These are phyloP conservation scores for Adrianichthys oophorus DNA, from an alignment of 2,797 vertebrate genomes.

Conservation along the genomic window DNA sequence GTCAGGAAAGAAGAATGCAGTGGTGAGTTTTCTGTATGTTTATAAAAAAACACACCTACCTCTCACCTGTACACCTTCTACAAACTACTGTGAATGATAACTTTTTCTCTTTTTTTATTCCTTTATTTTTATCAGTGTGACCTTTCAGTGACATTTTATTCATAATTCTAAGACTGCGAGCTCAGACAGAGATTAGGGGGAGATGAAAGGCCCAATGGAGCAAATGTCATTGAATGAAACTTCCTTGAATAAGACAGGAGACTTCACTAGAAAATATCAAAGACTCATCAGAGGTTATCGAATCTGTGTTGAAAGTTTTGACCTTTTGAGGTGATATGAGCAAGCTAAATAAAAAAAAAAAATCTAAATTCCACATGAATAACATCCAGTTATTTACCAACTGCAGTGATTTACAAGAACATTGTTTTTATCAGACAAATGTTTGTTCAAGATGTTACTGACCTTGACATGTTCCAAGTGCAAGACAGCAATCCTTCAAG, in stretches of 20 bases:
- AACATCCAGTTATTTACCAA: too few relatives aligned
- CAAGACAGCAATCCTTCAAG: too few relatives aligned
- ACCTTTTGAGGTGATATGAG: too few relatives aligned
- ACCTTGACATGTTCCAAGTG: too few relatives aligned
- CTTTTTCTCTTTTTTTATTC: not conserved
- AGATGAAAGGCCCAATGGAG: slow-evolving; percentile 5
- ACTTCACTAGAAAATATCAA: too few relatives aligned
- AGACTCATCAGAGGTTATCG: too few relatives aligned
- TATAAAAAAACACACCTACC: not conserved
- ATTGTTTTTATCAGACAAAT: too few relatives aligned
- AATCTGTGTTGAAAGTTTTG: too few relatives aligned
- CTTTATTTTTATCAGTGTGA: slow-evolving; percentile 30
- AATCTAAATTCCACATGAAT: too few relatives aligned
- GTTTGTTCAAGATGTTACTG: too few relatives aligned
- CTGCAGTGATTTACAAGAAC: too few relatives aligned
- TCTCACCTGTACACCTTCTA: not conserved
- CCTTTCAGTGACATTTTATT: slow-evolving; percentile 62
- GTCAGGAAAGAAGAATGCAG: slow-evolving; percentile 41
- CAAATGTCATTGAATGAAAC: slow-evolving; percentile 41
- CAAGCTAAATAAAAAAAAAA: too few relatives aligned
- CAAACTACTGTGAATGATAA: not conserved
- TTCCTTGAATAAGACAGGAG: slow-evolving; percentile 2
- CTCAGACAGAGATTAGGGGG: slow-evolving; percentile 29
- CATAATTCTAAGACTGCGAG: slow-evolving; percentile 17
- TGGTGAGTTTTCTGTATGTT: slow-evolving; percentile 43